Base-by-base conservation (phyloP, 2,797 vertebrate genomes). In the Lemur catta region DNA sequence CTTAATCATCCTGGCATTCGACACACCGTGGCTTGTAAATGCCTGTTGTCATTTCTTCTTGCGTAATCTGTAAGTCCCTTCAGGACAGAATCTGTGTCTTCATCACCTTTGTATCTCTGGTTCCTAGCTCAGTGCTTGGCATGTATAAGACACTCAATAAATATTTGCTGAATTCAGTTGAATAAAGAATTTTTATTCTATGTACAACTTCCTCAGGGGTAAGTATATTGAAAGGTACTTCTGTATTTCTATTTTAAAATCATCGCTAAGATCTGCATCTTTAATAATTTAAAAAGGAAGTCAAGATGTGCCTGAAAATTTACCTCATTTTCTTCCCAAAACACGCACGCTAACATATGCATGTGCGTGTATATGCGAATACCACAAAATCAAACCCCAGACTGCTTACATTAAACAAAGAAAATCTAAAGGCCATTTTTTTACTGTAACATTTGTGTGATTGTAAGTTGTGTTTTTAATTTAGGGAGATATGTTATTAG, bases 261-360 rank as follows among this genome's bases (percentile, higher is more conserved):
- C 59, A 57, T 95, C 33, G 69, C 61, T 90, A 63, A 81, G 52
- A 17, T 82, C 59, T 92, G 11, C 17, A 43, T 90, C 30, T 78
- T 85, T 17, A 81, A 0, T 75, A 90, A 81, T 81, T 93, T 91
- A n/a, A 80, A 87, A 85, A 97, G 80, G 61, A 96, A 95, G 24
- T 87, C 24, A 59, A 85, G n/a, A 65, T 46, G 26, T 82, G 38
- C 75, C 43, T 43, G 59, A 87, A 18, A 74, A 63, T 67, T 71
- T 71, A 41, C 38, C 30, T 95, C n/a, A 33, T 65, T 95, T 95
- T 89, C 22, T 81, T 87, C n/a, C 88, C 74, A 50, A 95, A 85
- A 57, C 38, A 89, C 2, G 12, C 43, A 43, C 17, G 28, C 18
- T 41, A 15, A 52, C 22, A 33, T 74, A 22, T 6, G 2, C 26